Conservation (phyloP, 2,888 invertebrate genomes). For the Apeira syringaria region DNA sequence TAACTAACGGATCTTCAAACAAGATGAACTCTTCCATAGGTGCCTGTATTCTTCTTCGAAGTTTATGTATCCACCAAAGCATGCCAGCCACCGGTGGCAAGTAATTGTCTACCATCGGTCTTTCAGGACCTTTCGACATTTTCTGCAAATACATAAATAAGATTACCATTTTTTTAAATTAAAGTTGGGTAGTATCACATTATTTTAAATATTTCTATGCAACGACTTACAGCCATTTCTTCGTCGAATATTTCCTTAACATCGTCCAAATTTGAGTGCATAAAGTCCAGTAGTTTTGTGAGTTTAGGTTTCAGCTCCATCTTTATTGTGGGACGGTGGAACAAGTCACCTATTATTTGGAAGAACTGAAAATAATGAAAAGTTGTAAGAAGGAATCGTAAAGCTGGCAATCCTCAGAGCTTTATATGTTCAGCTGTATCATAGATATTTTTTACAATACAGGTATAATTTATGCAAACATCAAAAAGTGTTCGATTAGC, state of each 20-base stretch:
- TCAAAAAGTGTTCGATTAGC: no score
- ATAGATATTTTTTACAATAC: no score
- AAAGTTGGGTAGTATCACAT: no score
- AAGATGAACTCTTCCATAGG: conserved; percentile 85
- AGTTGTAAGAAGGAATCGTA: no score
- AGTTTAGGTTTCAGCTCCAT: conserved; percentile 88
- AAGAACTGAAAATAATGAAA: conserved; percentile 80
- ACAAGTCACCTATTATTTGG: conserved; percentile 88
- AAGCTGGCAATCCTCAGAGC: no score
- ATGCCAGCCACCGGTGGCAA: conserved; percentile 91
- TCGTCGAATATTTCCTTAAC: conserved; percentile 86
- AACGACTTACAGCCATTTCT: conserved; percentile 70
- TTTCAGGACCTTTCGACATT: conserved; percentile 64
- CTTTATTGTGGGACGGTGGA: conserved; percentile 89
- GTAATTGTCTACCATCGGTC: conserved; percentile 85
- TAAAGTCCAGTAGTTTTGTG: conserved; percentile 84
- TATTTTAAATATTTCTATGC: not conserved
- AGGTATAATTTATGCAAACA: no score
- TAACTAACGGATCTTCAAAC: conserved; percentile 86
- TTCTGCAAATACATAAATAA: conserved; percentile 62
- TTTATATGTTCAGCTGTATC: no score
- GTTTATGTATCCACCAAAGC: conserved; percentile 88
- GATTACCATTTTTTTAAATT: no score
- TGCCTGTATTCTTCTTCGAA: conserved; percentile 81
- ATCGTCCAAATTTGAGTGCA: conserved; percentile 86